A percentile compares a stretch with the other conserved stretches of the same genome.
Evolutionary conservation across 2,797 vertebrate species (phyloP).

Genomic region (Tachyglossus aculeatus): DNA sequence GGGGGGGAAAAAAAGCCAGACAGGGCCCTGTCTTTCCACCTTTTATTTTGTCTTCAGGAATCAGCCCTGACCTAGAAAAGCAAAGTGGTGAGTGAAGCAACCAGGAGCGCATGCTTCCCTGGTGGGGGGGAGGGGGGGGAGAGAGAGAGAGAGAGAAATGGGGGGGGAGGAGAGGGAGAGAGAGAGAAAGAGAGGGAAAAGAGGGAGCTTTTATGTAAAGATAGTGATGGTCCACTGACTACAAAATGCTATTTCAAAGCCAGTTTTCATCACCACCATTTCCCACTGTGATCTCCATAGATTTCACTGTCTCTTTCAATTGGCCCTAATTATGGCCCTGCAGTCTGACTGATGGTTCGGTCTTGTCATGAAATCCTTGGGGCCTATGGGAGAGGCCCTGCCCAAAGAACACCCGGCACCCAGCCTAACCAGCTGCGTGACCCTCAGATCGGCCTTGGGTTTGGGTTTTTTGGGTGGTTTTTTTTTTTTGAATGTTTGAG

Average conservation of each 20-base stretch:
- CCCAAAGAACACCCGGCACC: neutral
- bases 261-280: constrained; percentile 29
- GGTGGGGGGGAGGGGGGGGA: constrained; percentile 12
- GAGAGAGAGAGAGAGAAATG: no score
- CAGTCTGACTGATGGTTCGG: constrained; percentile 57
- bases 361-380: constrained; percentile 59
- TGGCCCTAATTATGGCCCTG: constrained; percentile 63
- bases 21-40: neutral
- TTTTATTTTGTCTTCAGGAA: neutral
- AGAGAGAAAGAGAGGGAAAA: neutral
- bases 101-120: neutral
- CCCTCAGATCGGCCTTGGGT: constrained; percentile 15
- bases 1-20: neutral
- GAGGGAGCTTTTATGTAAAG: constrained; percentile 33
- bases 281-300: constrained; percentile 57
- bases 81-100: neutral
- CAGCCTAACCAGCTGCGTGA: constrained; percentile 56
- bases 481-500: neutral
- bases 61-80: constrained; percentile 40
- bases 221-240: constrained; percentile 47
- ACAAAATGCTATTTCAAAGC: constrained; percentile 53
- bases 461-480: constrained; percentile 13
- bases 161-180: constrained; percentile 7
- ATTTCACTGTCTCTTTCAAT: constrained; percentile 64
- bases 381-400: constrained; percentile 23